Evolutionary conservation across 1,140 invertebrate genomes (phyloP).

Genomic region (Anoplophora glabripennis): DNA sequence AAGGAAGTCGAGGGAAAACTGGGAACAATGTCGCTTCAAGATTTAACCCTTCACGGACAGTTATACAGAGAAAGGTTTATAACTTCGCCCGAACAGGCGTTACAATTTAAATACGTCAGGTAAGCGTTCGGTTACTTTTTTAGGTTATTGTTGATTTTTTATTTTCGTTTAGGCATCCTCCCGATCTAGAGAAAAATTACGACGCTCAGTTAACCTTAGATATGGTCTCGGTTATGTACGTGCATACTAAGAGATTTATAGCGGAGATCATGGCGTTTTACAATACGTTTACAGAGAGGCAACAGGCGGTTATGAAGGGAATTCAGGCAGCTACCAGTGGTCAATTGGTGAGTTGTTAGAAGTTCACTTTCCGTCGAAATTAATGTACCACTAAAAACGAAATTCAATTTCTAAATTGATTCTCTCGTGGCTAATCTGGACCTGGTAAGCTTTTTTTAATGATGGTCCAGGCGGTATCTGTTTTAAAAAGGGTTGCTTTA

Average conservation of each 20-base stretch:
- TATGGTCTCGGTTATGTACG: constrained; percentile 86
- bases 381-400: too few species aligned
- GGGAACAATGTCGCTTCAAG: constrained; percentile 75
- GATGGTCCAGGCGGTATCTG: too few species aligned
- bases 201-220: constrained; percentile 78
- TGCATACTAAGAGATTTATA: constrained; percentile 93
- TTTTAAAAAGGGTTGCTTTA: too few species aligned
- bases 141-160: not conserved
- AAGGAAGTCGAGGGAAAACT: constrained; percentile 60
- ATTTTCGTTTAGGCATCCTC: constrained; percentile 22
- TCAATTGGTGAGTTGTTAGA: constrained; percentile 30
- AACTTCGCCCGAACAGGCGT: constrained; percentile 75
- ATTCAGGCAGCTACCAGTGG: constrained; percentile 52
- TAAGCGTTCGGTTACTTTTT: constrained; percentile 36
- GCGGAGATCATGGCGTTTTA: constrained; percentile 84
- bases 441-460: too few species aligned
- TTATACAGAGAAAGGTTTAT: constrained; percentile 81
- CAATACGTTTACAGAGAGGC: constrained; percentile 73
- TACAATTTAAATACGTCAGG: constrained; percentile 75
- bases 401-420: too few species aligned
- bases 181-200: constrained; percentile 51
- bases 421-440: too few species aligned
- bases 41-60: constrained; percentile 74
- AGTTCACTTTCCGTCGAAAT: too few species aligned
- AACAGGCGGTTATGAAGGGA: constrained; percentile 69